Conservation (phyloP, 2,797 vertebrate genomes). For the Melanotaenia parkinsoni region DNA sequence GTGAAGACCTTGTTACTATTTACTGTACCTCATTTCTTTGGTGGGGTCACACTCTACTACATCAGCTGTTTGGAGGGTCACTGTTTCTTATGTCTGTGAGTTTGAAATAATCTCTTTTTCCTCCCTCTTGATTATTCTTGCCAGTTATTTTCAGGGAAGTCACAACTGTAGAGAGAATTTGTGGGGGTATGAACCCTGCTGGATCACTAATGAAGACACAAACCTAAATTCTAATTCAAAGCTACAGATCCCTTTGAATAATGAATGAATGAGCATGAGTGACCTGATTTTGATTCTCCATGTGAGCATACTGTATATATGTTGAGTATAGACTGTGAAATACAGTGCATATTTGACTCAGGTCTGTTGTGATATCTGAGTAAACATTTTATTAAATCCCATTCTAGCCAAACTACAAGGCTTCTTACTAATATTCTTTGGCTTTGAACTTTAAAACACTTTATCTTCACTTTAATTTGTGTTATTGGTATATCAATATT, state of each 20-base stretch:
- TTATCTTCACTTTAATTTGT: conserved; percentile 37
- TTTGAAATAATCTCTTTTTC: conserved; percentile 28
- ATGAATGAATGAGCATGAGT: conserved; percentile 59
- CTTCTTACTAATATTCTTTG: conserved; percentile 4
- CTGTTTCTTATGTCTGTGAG: conserved; percentile 37
- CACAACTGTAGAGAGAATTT: conserved; percentile 18
- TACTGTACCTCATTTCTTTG: conserved; percentile 50
- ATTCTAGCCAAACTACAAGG: conserved; percentile 25
- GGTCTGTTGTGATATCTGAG: conserved; percentile 12
- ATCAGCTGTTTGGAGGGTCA: conserved; percentile 62
- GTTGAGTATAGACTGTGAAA: conserved; percentile 34
- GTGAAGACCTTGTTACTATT: conserved; percentile 61
- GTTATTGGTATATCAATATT: conserved; percentile 52
- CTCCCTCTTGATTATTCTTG: conserved; percentile 33
- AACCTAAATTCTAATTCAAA: conserved; percentile 72
- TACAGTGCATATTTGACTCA: conserved; percentile 28
- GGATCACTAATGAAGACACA: conserved; percentile 64
- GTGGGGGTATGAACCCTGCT: conserved; percentile 29
- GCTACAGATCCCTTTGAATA: conserved; percentile 65
- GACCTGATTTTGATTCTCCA: conserved; percentile 59
- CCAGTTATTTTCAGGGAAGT: conserved; percentile 30
- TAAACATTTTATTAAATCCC: conserved; percentile 5
- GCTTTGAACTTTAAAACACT: conserved; percentile 56
- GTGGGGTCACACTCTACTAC: conserved; percentile 52
- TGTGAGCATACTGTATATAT: conserved; percentile 18